Base-by-base conservation (phyloP, 2,113 vertebrate species). In the Oryzias woworae region DNA sequence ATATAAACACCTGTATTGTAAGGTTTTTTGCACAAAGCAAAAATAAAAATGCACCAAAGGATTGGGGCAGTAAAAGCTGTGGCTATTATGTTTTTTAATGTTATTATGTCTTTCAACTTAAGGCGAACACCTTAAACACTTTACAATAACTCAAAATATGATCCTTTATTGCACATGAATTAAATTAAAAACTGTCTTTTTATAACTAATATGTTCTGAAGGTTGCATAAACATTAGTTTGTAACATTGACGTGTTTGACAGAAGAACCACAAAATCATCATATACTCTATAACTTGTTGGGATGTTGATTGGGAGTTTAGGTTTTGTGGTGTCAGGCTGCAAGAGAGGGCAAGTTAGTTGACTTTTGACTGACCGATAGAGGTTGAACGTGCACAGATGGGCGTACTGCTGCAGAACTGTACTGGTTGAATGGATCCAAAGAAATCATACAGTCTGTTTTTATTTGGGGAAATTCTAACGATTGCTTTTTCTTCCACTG, bases 361-460 rank as follows among this genome's bases (percentile, higher is more conserved):
- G 69, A 73, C 72, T 36, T 23, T 51, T 85, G 86, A 90, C 75
- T 86, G 88, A 85, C 84, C 84, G 71, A 55, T 28, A 18, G 73
- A 57, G 71, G 69, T 18, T 75, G 75, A 72, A 53, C 31, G 75
- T 77, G 80, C 79, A 79, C 77, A 81, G 85, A 86, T 82, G 78
- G 78, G 78, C 75, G 58, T 84, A 36, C 31, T 36, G 31, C 31
- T 36, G 31, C 8, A 12, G 31, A 8, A 36, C 31, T 36, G 31
- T 36, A 10, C 31, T 36, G 31, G 31, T 2, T 36, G 31, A 36
- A 8, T 36, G 31, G 10, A 10, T 10, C 31, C 31, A 36, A 36
- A 36, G 31, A 36, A 36, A 36, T 36, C 31, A 36, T 36, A 10
- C 31, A 8, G 8, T 36, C 31, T 8, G 12, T 36, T 36, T 36